A percentile compares a stretch with the other conserved stretches of the same genome.
Conservation (phyloP, 1,140 invertebrate species). For the Trypoxylus dichotomus region DNA sequence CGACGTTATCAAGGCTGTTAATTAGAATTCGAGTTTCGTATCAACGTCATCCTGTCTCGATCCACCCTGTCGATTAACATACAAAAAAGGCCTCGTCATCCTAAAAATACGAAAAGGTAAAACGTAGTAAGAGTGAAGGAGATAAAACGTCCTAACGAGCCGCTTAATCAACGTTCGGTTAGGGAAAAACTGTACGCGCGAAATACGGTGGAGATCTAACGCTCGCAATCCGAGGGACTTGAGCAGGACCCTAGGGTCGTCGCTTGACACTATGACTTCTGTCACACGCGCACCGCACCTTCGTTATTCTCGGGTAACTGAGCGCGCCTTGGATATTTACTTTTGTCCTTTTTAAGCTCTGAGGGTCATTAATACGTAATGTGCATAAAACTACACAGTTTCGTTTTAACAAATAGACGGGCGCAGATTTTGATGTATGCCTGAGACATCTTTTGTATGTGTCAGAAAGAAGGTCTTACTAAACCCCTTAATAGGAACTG, state of each 20-base stretch:
- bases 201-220: constrained; percentile 11
- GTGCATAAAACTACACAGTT: not conserved
- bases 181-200: constrained; percentile 19
- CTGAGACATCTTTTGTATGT: not conserved
- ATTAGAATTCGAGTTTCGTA: not conserved
- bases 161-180: constrained; percentile 8
- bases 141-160: constrained; percentile 16
- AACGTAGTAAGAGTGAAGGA: not conserved
- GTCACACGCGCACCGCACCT: constrained; percentile 8
- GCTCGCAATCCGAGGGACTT: not conserved
- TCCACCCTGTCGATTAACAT: not conserved
- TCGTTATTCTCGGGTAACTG: constrained; percentile 8
- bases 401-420: not conserved
- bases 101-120: not conserved
- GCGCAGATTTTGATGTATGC: not conserved
- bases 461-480: not conserved
- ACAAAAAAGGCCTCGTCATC: not conserved
- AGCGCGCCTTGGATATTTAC: constrained; percentile 1
- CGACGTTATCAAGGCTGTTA: not conserved
- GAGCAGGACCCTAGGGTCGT: not conserved
- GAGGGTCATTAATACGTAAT: not conserved
- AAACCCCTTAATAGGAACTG: too few relatives aligned
- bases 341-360: constrained; percentile 11
- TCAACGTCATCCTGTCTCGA: not conserved
- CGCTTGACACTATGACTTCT: constrained; percentile 11